Conservation (phyloP, 1,140 invertebrate species). For the Penaeus indicus region DNA sequence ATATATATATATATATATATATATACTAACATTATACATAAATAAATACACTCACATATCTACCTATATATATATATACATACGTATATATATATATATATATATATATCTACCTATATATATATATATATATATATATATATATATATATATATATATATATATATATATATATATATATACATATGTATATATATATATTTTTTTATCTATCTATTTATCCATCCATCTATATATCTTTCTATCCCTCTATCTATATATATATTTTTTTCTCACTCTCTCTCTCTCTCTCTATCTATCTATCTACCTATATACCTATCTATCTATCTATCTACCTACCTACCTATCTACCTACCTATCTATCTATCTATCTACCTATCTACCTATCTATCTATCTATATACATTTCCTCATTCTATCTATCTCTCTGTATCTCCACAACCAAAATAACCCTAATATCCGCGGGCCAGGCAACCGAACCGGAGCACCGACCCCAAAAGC, state of each 20-base stretch:
- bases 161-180: too few species aligned
- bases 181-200: not conserved
- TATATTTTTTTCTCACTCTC: not conserved
- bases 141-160: constrained; percentile 2
- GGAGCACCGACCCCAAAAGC: too few species aligned
- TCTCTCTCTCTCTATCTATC: not conserved
- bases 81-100: too few species aligned
- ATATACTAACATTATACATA: constrained; percentile 1
- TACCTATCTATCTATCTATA: not conserved
- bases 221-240: not conserved
- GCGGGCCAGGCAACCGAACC: too few species aligned
- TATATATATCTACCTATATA: not conserved
- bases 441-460: too few species aligned
- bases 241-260: not conserved
- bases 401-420: too few species aligned
- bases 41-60: constrained; percentile 4
- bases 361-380: not conserved
- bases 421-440: not conserved
- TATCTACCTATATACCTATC: not conserved
- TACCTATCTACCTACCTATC: not conserved
- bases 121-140: constrained; percentile 14
- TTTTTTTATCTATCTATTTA: not conserved
- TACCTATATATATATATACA: not conserved
- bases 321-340: too few species aligned
- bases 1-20: constrained; percentile 14